Conservation (phyloP, 2,888 invertebrate species). For the Hemaris fuciformis region DNA sequence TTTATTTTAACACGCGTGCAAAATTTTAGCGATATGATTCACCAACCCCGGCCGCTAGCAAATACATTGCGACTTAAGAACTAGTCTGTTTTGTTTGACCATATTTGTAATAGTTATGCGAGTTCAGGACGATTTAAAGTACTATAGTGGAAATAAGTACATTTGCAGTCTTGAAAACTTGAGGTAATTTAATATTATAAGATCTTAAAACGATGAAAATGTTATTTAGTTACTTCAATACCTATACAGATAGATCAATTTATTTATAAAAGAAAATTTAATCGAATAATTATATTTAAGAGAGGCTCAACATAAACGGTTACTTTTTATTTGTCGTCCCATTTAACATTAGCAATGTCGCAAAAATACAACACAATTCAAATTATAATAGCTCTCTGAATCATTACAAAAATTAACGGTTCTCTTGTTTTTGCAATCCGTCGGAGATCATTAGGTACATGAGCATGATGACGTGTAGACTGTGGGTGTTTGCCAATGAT, state of each 20-base stretch:
- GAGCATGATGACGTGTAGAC: constrained; percentile 17
- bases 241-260: too few species aligned
- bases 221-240: too few species aligned
- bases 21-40: too few species aligned
- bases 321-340: too few species aligned
- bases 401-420: background rate
- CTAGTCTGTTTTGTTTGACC: background rate
- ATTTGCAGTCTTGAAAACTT: background rate
- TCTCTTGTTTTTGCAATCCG: background rate
- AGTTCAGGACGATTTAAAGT: background rate
- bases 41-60: background rate
- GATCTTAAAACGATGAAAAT: too few species aligned
- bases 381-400: background rate
- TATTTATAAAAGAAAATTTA: too few species aligned
- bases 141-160: background rate
- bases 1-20: too few species aligned
- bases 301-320: too few species aligned
- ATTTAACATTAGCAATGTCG: too few species aligned
- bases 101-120: background rate
- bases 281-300: too few species aligned
- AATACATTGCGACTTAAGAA: background rate
- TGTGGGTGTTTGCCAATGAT: constrained; percentile 27
- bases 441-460: constrained; percentile 1
- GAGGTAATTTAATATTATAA: too few species aligned
- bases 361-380: background rate